Evolutionary conservation across 2,113 vertebrate species (phyloP).

Genomic region (Oostethus manadensis): DNA sequence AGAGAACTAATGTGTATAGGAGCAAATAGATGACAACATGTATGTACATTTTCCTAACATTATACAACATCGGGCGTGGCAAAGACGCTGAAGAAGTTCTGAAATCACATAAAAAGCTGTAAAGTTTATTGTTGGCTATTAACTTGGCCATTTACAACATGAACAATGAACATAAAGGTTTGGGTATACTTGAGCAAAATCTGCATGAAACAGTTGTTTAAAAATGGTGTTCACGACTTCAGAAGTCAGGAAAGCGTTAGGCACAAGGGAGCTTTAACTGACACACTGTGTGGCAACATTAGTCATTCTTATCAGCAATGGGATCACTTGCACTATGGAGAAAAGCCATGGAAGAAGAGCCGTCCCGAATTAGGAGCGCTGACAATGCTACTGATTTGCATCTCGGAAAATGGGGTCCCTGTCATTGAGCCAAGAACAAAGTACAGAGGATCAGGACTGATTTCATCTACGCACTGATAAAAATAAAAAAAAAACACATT

Average conservation of each 20-base stretch:
- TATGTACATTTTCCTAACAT: no score
- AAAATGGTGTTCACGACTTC: slow-evolving; percentile 28
- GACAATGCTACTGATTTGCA: slow-evolving; percentile 59
- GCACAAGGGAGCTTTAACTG: slow-evolving; percentile 33
- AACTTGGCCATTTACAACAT: not conserved
- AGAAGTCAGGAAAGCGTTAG: slow-evolving; percentile 17
- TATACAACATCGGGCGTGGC: no score
- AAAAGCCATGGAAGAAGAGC: slow-evolving; percentile 26
- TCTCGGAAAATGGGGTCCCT: slow-evolving; percentile 54
- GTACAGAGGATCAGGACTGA: slow-evolving; percentile 38
- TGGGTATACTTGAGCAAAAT: slow-evolving; percentile 10
- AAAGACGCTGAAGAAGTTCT: no score
- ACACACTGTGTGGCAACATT: slow-evolving; percentile 13
- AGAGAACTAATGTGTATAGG: no score
- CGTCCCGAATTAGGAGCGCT: slow-evolving; percentile 40
- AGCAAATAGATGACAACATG: no score
- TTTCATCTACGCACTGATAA: slow-evolving; percentile 20
- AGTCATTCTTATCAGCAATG: slow-evolving; percentile 35
- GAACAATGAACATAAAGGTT: no score
- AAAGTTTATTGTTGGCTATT: not conserved
- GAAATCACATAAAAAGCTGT: no score
- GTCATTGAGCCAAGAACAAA: slow-evolving; percentile 59
- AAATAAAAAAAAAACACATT: slow-evolving; percentile 1
- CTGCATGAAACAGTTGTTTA: slow-evolving; percentile 15
- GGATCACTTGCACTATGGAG: slow-evolving; percentile 19